phyloP scores from a whole-genome alignment of 1,140 invertebrate genomes.

The Drosophila pectinifera region DNA sequence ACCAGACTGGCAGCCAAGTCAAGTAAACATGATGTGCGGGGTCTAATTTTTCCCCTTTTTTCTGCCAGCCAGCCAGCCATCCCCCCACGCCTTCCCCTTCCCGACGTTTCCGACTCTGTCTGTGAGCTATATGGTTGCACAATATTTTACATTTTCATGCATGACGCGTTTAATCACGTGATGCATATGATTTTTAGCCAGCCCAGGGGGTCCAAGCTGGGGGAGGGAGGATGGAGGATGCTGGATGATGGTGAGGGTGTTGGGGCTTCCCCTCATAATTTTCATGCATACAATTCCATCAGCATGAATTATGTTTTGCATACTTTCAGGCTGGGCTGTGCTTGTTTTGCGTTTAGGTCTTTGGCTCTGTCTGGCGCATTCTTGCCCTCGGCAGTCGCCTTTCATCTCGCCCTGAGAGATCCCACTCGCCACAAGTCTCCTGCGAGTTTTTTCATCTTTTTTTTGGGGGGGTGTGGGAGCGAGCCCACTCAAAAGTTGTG shows the following conservation, averaged over 20 bases:
- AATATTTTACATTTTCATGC: constrained; percentile 84
- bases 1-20: constrained; percentile 68
- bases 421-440: constrained; percentile 28
- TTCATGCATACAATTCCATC: constrained; percentile 79
- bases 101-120: constrained; percentile 14
- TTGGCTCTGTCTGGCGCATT: constrained; percentile 66
- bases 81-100: not conserved
- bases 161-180: constrained; percentile 84
- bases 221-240: no score
- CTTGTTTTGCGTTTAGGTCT: constrained; percentile 71
- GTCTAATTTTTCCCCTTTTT: constrained; percentile 69
- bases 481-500: constrained; percentile 72
- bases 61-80: constrained; percentile 10
- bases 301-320: constrained; percentile 84
- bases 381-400: constrained; percentile 70
- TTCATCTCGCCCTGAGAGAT: constrained; percentile 59
- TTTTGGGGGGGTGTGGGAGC: constrained; percentile 8
- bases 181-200: constrained; percentile 83
- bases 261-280: constrained; percentile 24
- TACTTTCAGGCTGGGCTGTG: constrained; percentile 57
- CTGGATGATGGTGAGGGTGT: no score
- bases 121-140: constrained; percentile 56
- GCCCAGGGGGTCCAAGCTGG: constrained; percentile 24
- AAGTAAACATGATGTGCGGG: constrained; percentile 78
- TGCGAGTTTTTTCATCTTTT: constrained; percentile 21